Evolutionary conservation across 1,140 invertebrate genomes (phyloP).

Genomic region (Tetranychus cinnabarinus): DNA sequence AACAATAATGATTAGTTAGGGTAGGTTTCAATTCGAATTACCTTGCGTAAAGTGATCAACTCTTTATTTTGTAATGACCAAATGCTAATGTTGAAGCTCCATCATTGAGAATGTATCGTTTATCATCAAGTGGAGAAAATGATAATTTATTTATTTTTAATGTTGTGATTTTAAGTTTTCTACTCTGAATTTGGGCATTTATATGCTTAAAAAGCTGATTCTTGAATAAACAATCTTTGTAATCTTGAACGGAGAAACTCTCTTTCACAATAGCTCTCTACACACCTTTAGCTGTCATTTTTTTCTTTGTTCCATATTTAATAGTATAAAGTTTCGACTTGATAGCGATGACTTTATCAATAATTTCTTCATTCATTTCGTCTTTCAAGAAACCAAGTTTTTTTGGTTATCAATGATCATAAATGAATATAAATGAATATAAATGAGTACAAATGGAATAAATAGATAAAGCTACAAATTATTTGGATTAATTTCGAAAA

Average conservation of each 20-base stretch:
- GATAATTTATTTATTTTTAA: not conserved
- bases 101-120: not conserved
- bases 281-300: not conserved
- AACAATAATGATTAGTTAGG: too few relatives aligned
- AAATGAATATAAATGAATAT: too few relatives aligned
- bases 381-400: constrained; percentile 27
- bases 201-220: not conserved
- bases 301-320: not conserved
- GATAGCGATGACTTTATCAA: constrained; percentile 21
- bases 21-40: too few relatives aligned
- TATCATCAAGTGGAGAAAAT: not conserved
- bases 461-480: too few relatives aligned
- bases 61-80: not conserved
- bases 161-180: not conserved
- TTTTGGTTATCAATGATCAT: constrained; percentile 16
- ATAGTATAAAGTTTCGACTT: constrained; percentile 17
- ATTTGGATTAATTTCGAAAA: too few relatives aligned
- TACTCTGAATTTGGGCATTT: not conserved
- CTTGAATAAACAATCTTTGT: not conserved
- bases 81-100: not conserved
- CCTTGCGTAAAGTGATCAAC: too few relatives aligned
- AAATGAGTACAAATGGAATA: too few relatives aligned
- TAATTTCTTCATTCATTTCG: constrained; percentile 20
- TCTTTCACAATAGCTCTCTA: not conserved
- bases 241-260: not conserved